phyloP scores from a whole-genome alignment of 23 tunicate genomes.

The Clavelina lepadiformis region DNA sequence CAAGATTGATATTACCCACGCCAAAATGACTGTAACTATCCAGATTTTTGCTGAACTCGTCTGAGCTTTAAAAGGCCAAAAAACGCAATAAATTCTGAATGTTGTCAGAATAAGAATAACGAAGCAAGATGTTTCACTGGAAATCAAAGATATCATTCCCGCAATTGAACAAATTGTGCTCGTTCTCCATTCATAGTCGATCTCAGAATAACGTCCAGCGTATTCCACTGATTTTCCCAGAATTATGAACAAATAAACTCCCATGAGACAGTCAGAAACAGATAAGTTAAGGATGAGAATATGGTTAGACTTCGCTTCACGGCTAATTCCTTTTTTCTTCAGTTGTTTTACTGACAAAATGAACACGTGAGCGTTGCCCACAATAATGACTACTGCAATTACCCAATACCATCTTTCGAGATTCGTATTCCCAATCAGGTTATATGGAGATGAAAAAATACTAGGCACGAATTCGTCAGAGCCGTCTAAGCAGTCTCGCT shows the following conservation, averaged over 20 bases:
- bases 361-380: conserved; percentile 8
- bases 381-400: conserved; percentile 1
- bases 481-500: conserved; percentile 17
- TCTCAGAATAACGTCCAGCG: not conserved
- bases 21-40: not conserved
- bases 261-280: conserved; percentile 17
- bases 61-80: no score
- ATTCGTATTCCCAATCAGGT: conserved; percentile 15
- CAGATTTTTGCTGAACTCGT: no score
- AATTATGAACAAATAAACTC: conserved; percentile 7
- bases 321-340: no score
- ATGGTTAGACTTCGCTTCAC: not conserved
- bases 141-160: conserved; percentile 11
- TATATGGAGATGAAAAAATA: not conserved
- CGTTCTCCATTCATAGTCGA: conserved; percentile 10
- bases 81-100: no score
- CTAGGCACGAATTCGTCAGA: conserved; percentile 6
- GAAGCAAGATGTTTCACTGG: conserved; percentile 4
- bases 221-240: not conserved
- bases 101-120: not conserved
- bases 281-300: conserved; percentile 10
- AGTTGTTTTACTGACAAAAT: not conserved
- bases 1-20: no score
- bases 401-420: conserved; percentile 6
- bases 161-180: not conserved